These are phyloP conservation scores for Uropetala carovei DNA, from an alignment of 2,888 invertebrate species.

Conservation along the genomic window DNA sequence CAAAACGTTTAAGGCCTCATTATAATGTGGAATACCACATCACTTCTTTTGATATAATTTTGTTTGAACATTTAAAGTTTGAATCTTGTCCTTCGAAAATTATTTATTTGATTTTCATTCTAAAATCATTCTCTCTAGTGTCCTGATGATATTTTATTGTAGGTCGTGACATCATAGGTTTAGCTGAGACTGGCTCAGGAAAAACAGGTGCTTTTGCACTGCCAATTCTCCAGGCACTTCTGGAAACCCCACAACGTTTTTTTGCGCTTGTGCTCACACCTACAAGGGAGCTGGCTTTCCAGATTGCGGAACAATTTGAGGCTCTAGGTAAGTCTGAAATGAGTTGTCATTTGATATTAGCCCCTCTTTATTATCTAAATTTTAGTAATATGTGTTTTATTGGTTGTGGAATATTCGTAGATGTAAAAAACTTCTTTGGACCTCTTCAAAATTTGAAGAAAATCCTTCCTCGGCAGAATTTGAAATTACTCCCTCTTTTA, in stretches of 20 bases:
- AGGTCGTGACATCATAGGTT: conserved; percentile 88
- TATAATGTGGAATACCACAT: neutral
- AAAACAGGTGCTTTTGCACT: conserved; percentile 99
- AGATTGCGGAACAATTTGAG: conserved; percentile 98
- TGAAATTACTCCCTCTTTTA: neutral
- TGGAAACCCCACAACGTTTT: conserved; percentile 94
- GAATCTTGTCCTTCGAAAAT: too few relatives aligned
- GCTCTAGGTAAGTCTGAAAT: conserved; percentile 85
- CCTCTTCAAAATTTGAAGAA: neutral
- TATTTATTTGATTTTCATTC: too few relatives aligned
- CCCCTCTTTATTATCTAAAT: neutral
- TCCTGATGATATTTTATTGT: conserved; percentile 76
- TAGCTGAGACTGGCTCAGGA: conserved; percentile 93
- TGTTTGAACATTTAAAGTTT: too few relatives aligned
- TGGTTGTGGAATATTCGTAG: neutral
- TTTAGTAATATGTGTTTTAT: neutral
- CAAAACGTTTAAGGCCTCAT: neutral
- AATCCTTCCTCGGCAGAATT: neutral
- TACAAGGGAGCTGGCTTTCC: conserved; percentile 97
- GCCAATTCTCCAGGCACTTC: conserved; percentile 93
- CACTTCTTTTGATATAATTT: neutral
- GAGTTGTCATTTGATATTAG: too few relatives aligned
- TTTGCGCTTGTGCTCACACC: conserved; percentile 96
- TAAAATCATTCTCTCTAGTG: conserved; percentile 76
- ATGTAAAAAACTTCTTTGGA: neutral